Evolutionary conservation across 2,888 invertebrate species (phyloP).

Genomic region (Podotricha telesiphe): DNA sequence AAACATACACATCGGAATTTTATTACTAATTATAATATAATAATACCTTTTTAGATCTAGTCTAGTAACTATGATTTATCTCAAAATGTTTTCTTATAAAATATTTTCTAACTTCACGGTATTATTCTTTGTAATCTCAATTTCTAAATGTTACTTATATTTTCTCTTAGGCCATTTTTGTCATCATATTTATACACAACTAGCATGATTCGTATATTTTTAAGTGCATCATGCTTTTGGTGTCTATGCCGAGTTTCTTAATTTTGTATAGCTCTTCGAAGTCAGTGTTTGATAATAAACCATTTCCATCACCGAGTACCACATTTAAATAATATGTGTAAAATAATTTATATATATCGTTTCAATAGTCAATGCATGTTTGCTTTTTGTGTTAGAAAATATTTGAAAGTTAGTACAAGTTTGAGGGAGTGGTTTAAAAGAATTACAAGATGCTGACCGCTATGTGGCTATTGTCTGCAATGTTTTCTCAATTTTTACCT

Average conservation of each 20-base stretch:
- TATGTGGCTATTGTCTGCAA: conserved; percentile 52
- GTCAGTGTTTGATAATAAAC: conserved; percentile 13
- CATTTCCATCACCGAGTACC: conserved; percentile 18
- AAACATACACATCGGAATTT: neutral
- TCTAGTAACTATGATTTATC: neutral
- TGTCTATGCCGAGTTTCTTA: conserved; percentile 65
- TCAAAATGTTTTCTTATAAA: neutral
- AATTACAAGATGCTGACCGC: conserved; percentile 47
- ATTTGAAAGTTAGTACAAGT: conserved; percentile 56
- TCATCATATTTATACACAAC: conserved; percentile 66
- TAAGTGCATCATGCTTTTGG: conserved; percentile 80
- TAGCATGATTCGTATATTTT: conserved; percentile 74
- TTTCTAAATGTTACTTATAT: conserved; percentile 55
- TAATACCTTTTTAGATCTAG: neutral
- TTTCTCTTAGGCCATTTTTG: conserved; percentile 57
- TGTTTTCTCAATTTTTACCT: conserved; percentile 48
- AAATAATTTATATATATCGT: conserved; percentile 44
- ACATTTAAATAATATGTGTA: neutral
- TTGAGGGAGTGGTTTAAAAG: conserved; percentile 53
- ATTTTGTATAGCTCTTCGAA: conserved; percentile 39
- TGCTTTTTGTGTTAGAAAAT: conserved; percentile 79
- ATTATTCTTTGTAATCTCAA: conserved; percentile 65
- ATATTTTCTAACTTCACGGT: conserved; percentile 51
- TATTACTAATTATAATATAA: neutral
- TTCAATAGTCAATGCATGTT: conserved; percentile 69